A percentile compares a stretch with the other conserved stretches of the same genome.
Evolutionary conservation across 2,888 invertebrate species (phyloP).

Genomic region (Synergus laeviventris): DNA sequence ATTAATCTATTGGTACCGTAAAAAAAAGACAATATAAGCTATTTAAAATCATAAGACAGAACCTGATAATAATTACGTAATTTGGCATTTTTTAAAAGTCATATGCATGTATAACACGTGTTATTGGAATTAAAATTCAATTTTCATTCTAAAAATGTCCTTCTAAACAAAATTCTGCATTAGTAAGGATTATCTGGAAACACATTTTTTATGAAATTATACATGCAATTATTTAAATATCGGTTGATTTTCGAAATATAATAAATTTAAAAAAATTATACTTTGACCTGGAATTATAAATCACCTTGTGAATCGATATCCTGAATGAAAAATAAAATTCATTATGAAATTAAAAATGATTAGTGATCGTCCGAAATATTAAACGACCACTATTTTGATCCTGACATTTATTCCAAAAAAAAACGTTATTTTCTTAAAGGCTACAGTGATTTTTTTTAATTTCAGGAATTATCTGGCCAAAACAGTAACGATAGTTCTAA

Average conservation of each 20-base stretch:
- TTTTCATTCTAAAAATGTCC: background rate
- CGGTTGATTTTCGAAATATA: too few species aligned
- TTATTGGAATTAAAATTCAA: background rate
- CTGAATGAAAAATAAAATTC: too few species aligned
- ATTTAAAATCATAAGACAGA: constrained; percentile 19
- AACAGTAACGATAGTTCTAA: constrained; percentile 92
- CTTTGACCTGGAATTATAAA: too few species aligned
- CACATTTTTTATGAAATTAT: too few species aligned
- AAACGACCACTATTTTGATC: too few species aligned
- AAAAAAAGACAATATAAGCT: constrained; percentile 7
- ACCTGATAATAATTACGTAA: constrained; percentile 32
- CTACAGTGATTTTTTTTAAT: constrained; percentile 53
- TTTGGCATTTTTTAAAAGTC: constrained; percentile 10
- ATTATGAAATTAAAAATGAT: too few species aligned
- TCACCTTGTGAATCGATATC: too few species aligned
- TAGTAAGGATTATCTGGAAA: too few species aligned
- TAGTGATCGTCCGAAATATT: too few species aligned
- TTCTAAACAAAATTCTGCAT: background rate
- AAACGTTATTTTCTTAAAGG: background rate
- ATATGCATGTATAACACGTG: background rate
- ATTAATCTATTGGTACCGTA: constrained; percentile 7
- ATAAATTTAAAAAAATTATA: too few species aligned
- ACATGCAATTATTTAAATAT: too few species aligned
- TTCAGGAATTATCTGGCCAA: constrained; percentile 90
- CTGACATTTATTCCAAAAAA: background rate